phyloP scores from a whole-genome alignment of 1,140 invertebrate genomes.

The Sarcophaga bullata region DNA sequence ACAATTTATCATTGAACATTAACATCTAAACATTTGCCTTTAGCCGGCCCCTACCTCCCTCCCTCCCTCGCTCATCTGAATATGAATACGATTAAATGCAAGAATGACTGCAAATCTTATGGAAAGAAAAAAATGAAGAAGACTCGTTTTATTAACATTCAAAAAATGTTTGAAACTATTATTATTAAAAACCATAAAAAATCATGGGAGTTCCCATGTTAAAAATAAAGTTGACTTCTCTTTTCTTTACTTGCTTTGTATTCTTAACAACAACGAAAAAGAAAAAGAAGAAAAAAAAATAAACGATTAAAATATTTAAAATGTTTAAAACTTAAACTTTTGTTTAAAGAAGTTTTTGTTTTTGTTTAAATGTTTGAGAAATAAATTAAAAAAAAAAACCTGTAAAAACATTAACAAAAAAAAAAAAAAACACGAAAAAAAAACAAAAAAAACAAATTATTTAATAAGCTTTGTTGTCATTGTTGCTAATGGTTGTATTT shows the following conservation, averaged over 20 bases:
- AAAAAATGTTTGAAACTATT: slow-evolving; percentile 2
- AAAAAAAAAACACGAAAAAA: too few species aligned
- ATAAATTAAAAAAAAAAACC: neutral
- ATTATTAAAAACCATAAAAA: neutral
- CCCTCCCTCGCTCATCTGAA: too few species aligned
- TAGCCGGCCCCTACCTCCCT: too few species aligned
- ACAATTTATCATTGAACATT: neutral
- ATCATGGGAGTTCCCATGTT: slow-evolving; percentile 3
- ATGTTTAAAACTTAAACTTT: neutral
- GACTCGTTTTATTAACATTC: neutral
- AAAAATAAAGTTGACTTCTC: neutral
- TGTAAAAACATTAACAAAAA: slow-evolving; percentile 15
- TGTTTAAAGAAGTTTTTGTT: neutral
- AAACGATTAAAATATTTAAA: neutral
- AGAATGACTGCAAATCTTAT: neutral
- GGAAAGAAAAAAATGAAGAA: neutral
- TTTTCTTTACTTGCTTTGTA: neutral
- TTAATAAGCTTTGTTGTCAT: too few species aligned
- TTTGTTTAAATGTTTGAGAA: neutral
- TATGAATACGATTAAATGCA: too few species aligned
- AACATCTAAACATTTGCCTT: neutral
- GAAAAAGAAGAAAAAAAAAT: too few species aligned
- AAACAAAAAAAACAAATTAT: too few species aligned
- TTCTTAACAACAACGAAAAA: neutral
- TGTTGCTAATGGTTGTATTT: too few species aligned